phyloP scores from a whole-genome alignment of 2,888 invertebrate species.

The Orchestes rusci region DNA sequence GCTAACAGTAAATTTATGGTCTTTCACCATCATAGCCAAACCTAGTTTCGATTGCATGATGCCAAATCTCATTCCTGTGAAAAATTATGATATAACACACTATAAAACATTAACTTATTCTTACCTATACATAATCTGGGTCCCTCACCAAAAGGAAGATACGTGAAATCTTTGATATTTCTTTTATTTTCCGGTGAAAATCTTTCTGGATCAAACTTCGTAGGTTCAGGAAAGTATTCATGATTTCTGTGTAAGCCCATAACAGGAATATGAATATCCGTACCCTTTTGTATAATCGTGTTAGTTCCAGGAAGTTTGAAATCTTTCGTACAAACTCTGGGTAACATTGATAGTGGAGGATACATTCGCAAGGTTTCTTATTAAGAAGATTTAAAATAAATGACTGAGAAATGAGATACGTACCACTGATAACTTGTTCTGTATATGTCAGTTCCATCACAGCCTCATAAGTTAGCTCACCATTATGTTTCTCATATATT shows the following conservation, averaged over 20 bases:
- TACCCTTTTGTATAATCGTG: neutral
- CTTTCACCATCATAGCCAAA: neutral
- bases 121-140: conserved; percentile 20
- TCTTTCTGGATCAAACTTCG: conserved; percentile 24
- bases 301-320: neutral
- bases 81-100: too few relatives aligned
- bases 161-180: conserved; percentile 12
- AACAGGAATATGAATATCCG: neutral
- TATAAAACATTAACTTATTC: too few relatives aligned
- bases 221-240: conserved; percentile 8
- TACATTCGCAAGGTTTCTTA: neutral
- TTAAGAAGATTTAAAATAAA: neutral
- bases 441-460: conserved; percentile 46
- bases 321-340: neutral
- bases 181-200: conserved; percentile 27
- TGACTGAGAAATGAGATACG: neutral
- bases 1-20: neutral
- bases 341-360: neutral
- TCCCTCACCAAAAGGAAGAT: conserved; percentile 25
- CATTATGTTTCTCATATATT: conserved; percentile 38
- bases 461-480: conserved; percentile 44
- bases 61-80: neutral
- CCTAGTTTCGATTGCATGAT: neutral
- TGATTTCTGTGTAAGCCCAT: neutral
- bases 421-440: conserved; percentile 41